Percentiles rank a stretch among this genome's conserved stretches.
Conservation (phyloP, 2,888 invertebrate genomes). For the Dorcus parallelipipedus region DNA sequence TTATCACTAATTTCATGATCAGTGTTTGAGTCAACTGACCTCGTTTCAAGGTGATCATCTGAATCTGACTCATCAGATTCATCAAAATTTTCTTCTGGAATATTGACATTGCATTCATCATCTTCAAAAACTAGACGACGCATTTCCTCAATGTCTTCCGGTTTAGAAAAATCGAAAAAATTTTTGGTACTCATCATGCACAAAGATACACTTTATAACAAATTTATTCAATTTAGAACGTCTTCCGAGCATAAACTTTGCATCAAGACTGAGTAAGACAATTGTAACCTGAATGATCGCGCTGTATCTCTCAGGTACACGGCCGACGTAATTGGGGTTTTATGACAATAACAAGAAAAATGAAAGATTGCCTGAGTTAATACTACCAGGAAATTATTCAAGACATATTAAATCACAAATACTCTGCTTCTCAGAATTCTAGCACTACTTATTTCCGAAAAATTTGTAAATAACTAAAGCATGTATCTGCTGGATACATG, state of each 20-base stretch:
- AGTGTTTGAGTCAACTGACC: background rate
- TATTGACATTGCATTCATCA: background rate
- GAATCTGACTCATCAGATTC: background rate
- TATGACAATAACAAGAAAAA: too few species aligned
- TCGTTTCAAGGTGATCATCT: background rate
- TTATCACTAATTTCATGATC: constrained; percentile 1
- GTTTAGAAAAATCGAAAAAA: background rate
- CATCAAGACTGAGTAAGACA: too few species aligned
- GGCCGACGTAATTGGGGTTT: too few species aligned
- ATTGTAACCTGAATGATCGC: too few species aligned
- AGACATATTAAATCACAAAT: too few species aligned
- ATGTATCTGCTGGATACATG: background rate
- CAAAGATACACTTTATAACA: background rate
- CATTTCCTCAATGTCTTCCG: background rate
- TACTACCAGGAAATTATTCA: too few species aligned
- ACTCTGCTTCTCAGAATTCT: too few species aligned
- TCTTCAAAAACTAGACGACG: background rate
- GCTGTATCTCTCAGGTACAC: too few species aligned
- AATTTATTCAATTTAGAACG: too few species aligned
- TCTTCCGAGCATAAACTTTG: too few species aligned
- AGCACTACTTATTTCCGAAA: background rate
- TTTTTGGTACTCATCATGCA: background rate
- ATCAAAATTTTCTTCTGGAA: background rate
- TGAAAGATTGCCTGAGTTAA: too few species aligned
- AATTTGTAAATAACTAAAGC: background rate